Evolutionary conservation across 2,113 vertebrate genomes (phyloP), one percentile per base, ranked within the genome.

Genomic region (Macaca mulatta): DNA sequence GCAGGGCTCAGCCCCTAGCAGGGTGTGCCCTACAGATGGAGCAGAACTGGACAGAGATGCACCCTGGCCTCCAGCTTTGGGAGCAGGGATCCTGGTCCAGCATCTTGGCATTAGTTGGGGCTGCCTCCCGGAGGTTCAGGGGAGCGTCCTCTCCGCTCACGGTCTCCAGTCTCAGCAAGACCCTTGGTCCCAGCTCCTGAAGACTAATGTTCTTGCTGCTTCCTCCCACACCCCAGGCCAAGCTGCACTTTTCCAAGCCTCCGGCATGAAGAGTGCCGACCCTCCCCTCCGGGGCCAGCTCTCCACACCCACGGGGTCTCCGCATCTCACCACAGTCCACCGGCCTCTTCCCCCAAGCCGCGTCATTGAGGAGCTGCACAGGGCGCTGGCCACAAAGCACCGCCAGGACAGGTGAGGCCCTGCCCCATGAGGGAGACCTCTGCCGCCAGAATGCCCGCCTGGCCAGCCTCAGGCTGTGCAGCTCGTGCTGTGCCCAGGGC

Each of bases 281-380:
- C 96, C 98, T 16, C 94, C 97, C 96, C 97, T 98, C 87, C 98
- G 99, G 98, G 99, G 98, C 95, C 99, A 99, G 97, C 99, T 99
- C 45, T 98, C 99, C 91, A 99, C 99, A 0, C 99, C 99, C 50
- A 99, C 99, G 0, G 99, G 99, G 35, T 99, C 99, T 72, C 99
- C 99, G 27, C 99, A 99, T 96, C 98, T 99, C 10, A 98, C 99
- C 77, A 82, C 98, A 0, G 97, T 99, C 87, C 99, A 99, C 97
- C 98, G 99, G 82, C 99, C 99, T 83, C 99, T 99, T 98, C 99
- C 99, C 72, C 99, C 99, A 64, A 99, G 99, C 98, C 99, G 99
- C 92, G 99, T 99, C 98, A 99, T 99, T 5, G 99, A 99, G 98
- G 99, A 99, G 97, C 99, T 99, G 91, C 99, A 99, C 98, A 98